Base-by-base conservation (phyloP, 2,113 vertebrate genomes). In the Lepidothrix coronata region DNA sequence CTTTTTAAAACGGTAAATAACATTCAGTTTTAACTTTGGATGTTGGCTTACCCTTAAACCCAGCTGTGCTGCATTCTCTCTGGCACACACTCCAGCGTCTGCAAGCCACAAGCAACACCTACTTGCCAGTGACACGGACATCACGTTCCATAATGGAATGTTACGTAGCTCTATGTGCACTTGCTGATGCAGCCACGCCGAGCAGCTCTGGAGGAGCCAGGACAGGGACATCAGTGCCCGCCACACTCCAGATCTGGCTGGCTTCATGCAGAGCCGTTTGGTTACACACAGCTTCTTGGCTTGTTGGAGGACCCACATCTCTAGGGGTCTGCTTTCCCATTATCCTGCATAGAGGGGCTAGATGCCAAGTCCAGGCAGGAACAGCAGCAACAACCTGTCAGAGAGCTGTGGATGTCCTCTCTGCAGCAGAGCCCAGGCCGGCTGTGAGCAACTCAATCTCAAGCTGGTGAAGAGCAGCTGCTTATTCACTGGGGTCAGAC, bases 81-180 rank as follows among this genome's bases (percentile, higher is more conserved):
- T 58, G 33, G 66, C 24, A 44, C 0, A 0, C 28, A 62, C 55
- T 72, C 28, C 28, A 44, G 58, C 0, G 0, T 15, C 19, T 17
- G 27, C 27, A 66, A 79, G n/a, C 37, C 51, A 58, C 58, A 59
- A 46, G 58, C 19, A 85, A 46, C 49, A 55, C 21, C 12, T 24
- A 7, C 28, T 66, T 39, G 9, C 27, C 46, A 8, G 8, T 66
- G 24, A 58, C 24, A 27, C 5, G 24, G 9, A 52, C 37, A 52
- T 33, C 37, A 18, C 20, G 15, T 30, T 65, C 44, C 37, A 20
- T 30, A 30, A 39, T 8, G 44, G 37, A 33, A 21, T 28, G 28
- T 37, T 28, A 22, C 16, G 9, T 44, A 24, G 37, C 44, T 59
- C 44, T 73, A 24, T 3, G 1, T 12, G 27, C 3, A 1, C 22